phyloP scores from a whole-genome alignment of 2,797 vertebrate genomes.

The Nyctalus aviator region DNA sequence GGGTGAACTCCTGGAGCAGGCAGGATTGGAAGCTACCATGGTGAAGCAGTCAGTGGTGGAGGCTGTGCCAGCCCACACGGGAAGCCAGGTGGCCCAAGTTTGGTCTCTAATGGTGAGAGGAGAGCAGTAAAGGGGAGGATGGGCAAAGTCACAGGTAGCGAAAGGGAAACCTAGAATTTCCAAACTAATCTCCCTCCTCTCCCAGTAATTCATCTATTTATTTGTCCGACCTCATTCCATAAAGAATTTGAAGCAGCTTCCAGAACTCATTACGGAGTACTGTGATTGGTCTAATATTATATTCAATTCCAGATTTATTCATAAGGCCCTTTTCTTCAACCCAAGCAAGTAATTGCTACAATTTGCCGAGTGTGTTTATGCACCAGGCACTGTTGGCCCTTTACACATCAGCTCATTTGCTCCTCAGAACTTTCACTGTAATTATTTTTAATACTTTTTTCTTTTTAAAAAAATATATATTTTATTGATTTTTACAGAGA shows the following conservation, averaged over 20 bases:
- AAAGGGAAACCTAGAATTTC: conserved; percentile 48
- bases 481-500: too few relatives aligned
- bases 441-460: conserved; percentile 47
- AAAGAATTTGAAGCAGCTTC: conserved; percentile 60
- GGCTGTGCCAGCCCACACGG: background rate
- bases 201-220: conserved; percentile 39
- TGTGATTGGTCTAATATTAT: conserved; percentile 56
- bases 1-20: background rate
- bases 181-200: background rate
- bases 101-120: conserved; percentile 28
- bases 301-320: conserved; percentile 48
- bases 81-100: background rate
- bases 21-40: conserved; percentile 40
- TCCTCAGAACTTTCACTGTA: conserved; percentile 49
- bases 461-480: too few relatives aligned
- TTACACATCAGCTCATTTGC: conserved; percentile 63
- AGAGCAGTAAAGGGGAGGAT: conserved; percentile 34
- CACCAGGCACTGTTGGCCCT: background rate
- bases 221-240: conserved; percentile 55
- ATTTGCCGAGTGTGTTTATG: conserved; percentile 53
- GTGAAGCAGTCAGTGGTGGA: background rate
- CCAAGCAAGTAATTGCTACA: conserved; percentile 57
- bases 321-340: conserved; percentile 49
- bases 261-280: conserved; percentile 51
- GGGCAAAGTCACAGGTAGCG: background rate